phyloP scores from a whole-genome alignment of 2,113 vertebrate genomes.

The Plecturocebus donacophilus region DNA sequence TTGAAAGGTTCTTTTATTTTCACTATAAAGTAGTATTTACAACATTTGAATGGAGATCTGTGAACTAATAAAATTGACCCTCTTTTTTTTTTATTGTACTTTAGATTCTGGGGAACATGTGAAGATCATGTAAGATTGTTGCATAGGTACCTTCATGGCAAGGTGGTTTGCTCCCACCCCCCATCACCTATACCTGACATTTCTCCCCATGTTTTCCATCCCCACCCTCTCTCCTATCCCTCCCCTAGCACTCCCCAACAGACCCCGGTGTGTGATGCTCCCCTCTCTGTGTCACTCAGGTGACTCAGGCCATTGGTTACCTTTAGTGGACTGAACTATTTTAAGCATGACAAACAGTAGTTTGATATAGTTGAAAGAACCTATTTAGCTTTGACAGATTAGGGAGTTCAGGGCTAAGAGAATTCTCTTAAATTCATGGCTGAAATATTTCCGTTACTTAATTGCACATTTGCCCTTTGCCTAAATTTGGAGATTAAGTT shows the following conservation, averaged over 20 bases:
- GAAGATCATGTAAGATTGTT: no score
- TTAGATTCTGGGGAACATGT: no score
- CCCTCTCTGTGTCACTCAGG: not conserved
- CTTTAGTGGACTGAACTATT: not conserved
- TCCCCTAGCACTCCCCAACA: no score
- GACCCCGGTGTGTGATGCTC: no score
- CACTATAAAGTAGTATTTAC: not conserved
- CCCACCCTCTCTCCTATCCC: no score
- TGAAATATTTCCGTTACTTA: constrained; percentile 13
- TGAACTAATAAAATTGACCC: not conserved
- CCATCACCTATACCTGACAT: no score
- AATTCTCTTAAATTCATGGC: not conserved
- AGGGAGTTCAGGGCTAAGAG: not conserved
- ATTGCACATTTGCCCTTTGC: not conserved
- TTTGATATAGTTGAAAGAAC: not conserved
- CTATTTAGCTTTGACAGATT: not conserved
- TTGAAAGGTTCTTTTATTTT: not conserved
- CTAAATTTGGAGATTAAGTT: not conserved
- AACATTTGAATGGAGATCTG: not conserved
- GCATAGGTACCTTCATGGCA: no score
- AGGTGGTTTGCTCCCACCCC: no score
- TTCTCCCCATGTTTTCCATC: no score
- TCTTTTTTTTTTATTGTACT: not conserved
- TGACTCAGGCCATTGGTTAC: not conserved
- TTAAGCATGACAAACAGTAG: not conserved